phyloP scores from a whole-genome alignment of 2,113 vertebrate genomes.

The Coreoperca whiteheadi region DNA sequence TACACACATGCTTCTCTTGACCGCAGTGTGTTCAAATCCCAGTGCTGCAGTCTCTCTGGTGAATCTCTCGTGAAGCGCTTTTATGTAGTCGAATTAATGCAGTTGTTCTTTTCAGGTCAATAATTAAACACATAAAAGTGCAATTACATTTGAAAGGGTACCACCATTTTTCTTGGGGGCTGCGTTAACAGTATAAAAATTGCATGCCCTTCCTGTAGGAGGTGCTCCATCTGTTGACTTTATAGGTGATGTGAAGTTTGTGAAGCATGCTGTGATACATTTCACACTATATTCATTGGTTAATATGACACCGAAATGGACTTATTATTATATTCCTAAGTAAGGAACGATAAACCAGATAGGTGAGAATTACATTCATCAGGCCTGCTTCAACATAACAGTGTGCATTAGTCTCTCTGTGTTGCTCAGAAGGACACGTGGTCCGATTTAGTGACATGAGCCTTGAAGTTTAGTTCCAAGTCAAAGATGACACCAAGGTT shows the following conservation, averaged over 20 bases:
- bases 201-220: slow-evolving; percentile 56
- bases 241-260: slow-evolving; percentile 50
- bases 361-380: not conserved
- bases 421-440: not conserved
- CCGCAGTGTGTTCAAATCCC: slow-evolving; percentile 55
- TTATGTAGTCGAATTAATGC: slow-evolving; percentile 79
- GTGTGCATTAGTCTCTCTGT: not conserved
- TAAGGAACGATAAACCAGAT: not conserved
- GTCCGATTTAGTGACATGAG: not conserved
- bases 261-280: slow-evolving; percentile 30
- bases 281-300: not conserved
- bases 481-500: slow-evolving; percentile 5
- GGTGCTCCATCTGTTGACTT: slow-evolving; percentile 69
- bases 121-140: slow-evolving; percentile 86
- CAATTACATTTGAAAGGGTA: slow-evolving; percentile 83
- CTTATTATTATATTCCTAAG: not conserved
- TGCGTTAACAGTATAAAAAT: slow-evolving; percentile 63
- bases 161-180: slow-evolving; percentile 50
- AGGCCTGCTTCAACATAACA: not conserved
- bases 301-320: slow-evolving; percentile 17
- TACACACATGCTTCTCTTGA: slow-evolving; percentile 41
- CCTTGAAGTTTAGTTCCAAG: not conserved
- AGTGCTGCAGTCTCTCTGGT: slow-evolving; percentile 59
- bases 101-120: slow-evolving; percentile 87
- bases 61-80: slow-evolving; percentile 72